phyloP scores from a whole-genome alignment of 2,888 invertebrate species.

The Eledona agricola region DNA sequence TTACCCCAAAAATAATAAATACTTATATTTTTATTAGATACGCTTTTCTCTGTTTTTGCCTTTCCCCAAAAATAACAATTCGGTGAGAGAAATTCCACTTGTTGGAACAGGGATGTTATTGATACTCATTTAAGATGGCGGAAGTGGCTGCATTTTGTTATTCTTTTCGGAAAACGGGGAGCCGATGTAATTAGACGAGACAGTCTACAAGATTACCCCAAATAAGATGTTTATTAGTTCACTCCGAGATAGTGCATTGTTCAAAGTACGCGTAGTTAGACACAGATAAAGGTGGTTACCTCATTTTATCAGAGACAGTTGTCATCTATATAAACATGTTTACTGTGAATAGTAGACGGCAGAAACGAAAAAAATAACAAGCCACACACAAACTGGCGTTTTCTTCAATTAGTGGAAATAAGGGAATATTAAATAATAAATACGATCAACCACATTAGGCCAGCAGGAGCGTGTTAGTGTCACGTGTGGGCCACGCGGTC shows the following conservation, averaged over 20 bases:
- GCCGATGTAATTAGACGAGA: too few species aligned
- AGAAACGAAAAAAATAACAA: too few species aligned
- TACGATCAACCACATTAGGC: conserved; percentile 21
- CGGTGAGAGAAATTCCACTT: conserved; percentile 44
- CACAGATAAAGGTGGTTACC: not conserved
- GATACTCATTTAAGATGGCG: conserved; percentile 13
- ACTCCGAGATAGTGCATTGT: too few species aligned
- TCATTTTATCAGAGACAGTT: too few species aligned
- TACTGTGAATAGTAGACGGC: too few species aligned
- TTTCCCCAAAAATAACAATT: conserved; percentile 38
- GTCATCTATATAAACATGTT: too few species aligned
- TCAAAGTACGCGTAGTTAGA: too few species aligned
- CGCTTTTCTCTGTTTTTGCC: conserved; percentile 39
- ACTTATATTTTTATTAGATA: conserved; percentile 50
- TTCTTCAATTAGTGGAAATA: conserved; percentile 35
- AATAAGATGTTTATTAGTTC: too few species aligned
- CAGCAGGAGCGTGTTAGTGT: conserved; percentile 49
- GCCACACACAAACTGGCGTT: too few species aligned
- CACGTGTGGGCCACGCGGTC: conserved; percentile 55
- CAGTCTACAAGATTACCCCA: too few species aligned
- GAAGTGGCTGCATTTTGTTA: not conserved
- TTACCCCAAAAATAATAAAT: conserved; percentile 30
- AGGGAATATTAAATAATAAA: conserved; percentile 33
- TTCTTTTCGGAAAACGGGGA: conserved; percentile 2
- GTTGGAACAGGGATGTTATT: conserved; percentile 31